Evolutionary conservation across 2,113 vertebrate species (phyloP).

Genomic region (Cottus gobio): DNA sequence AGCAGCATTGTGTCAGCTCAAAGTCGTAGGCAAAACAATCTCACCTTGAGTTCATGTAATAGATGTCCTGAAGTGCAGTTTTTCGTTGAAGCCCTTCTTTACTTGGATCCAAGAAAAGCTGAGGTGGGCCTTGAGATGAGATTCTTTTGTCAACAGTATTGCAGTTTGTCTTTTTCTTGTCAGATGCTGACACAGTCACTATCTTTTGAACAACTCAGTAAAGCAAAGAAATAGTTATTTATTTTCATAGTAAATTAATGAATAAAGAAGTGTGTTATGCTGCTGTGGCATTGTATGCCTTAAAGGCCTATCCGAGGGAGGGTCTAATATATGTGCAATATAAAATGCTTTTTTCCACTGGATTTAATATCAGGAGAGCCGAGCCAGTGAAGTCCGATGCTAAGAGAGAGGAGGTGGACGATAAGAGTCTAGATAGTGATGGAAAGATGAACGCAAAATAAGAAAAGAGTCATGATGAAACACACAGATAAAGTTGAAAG

Average conservation of each 20-base stretch:
- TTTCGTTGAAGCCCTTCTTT: neutral
- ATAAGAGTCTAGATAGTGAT: neutral
- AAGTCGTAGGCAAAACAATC: neutral
- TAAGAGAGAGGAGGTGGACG: neutral
- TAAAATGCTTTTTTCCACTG: neutral
- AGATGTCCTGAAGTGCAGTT: neutral
- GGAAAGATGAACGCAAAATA: neutral
- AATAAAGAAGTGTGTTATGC: neutral
- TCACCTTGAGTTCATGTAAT: neutral
- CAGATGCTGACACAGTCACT: neutral
- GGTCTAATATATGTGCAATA: neutral
- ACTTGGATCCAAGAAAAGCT: neutral
- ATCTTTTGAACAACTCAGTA: neutral
- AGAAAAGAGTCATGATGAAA: neutral
- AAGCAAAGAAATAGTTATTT: neutral
- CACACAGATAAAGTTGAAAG: slow-evolving; percentile 6
- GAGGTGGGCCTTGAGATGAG: neutral
- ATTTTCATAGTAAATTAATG: neutral
- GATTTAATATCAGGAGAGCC: neutral
- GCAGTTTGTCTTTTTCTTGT: neutral
- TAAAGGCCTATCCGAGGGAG: neutral
- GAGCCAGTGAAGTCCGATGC: neutral
- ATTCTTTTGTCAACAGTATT: neutral
- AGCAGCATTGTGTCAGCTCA: no score
- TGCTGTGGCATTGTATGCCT: neutral